Evolutionary conservation across 2,797 vertebrate genomes (phyloP), one percentile per base, ranked within the genome.

Genomic region (Molossus alvarezi): DNA sequence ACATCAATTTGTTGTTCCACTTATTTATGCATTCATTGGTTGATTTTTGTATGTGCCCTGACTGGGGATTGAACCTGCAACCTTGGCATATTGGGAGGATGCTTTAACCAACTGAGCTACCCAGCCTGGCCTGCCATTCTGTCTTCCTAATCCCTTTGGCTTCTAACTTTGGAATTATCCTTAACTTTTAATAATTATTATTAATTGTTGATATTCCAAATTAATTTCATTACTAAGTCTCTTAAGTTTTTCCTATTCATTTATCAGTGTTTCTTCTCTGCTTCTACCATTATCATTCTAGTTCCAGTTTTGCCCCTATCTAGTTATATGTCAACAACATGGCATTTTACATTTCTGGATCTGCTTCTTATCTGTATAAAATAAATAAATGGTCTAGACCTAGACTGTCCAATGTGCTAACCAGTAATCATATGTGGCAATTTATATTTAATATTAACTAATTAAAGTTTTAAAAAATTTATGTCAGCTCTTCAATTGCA

Each of bases 101-200:
- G 41, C 41, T 45, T 45, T 45, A 45, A 45, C 41, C 41, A 45
- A 45, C 41, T 45, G 41, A 45, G 41, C 41, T 45, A 45, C 41
- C 41, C 41, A 45, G 41, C 41, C 6, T 5, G 41, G 41, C 5
- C 41, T 45, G 23, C 21, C 45, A 91, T 75, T n/a, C 33, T 93
- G 27, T 65, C 29, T 79, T 91, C 53, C 94, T 79, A 81, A 25
- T 73, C 10, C 90, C 64, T 48, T 73, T 96, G 64, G 25, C 58
- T 88, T 81, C 8, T 15, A 85, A 23, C 29, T 93, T 95, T 95
- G 53, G 69, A 83, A 93, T 75, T 92, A 94, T 76, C 41, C 71
- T 71, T 94, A 90, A 33, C 12, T 92, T 92, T 95, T 89, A 95
- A 91, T 58, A 83, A 65, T 71, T 53, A 79, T 37, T 88, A 62